Evolutionary conservation across 2,113 vertebrate species (phyloP).

Genomic region (Aptenodytes forsteri): DNA sequence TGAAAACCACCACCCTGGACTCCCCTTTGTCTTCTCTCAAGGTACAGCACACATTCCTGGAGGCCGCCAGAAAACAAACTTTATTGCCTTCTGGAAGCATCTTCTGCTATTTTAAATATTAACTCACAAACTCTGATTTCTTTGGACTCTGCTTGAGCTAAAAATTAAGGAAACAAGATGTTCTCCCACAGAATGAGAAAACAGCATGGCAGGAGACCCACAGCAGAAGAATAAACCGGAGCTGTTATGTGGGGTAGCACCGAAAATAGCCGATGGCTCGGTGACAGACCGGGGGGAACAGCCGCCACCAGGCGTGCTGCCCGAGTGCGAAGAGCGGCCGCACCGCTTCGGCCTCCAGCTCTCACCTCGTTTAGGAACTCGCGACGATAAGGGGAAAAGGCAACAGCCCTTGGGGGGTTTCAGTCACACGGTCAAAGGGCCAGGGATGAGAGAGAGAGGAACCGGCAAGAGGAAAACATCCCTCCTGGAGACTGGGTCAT

Average conservation of each 20-base stretch:
- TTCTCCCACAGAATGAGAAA: conserved; percentile 6
- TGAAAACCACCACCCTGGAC: not conserved
- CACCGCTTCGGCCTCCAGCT: not conserved
- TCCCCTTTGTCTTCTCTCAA: not conserved
- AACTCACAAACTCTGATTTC: not conserved
- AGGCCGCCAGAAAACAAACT: not conserved
- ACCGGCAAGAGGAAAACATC: not conserved
- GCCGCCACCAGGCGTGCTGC: not conserved
- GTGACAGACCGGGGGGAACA: not conserved
- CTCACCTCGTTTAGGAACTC: not conserved
- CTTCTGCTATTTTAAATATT: not conserved
- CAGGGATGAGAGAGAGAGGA: not conserved
- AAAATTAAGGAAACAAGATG: conserved; percentile 30
- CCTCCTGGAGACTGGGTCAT: not conserved
- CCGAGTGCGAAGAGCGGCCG: not conserved
- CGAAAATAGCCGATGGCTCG: not conserved
- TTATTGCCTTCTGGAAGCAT: not conserved
- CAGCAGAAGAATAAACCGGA: not conserved
- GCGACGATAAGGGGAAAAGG: not conserved
- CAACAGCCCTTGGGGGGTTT: not conserved
- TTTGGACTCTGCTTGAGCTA: conserved; percentile 9
- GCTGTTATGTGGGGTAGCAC: not conserved
- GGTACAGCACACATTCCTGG: not conserved
- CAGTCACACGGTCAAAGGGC: not conserved
- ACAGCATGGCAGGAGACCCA: not conserved